These are phyloP conservation scores for Neolamprologus sp. DNA, from an alignment of 2,113 vertebrate genomes.

Conservation along the genomic window DNA sequence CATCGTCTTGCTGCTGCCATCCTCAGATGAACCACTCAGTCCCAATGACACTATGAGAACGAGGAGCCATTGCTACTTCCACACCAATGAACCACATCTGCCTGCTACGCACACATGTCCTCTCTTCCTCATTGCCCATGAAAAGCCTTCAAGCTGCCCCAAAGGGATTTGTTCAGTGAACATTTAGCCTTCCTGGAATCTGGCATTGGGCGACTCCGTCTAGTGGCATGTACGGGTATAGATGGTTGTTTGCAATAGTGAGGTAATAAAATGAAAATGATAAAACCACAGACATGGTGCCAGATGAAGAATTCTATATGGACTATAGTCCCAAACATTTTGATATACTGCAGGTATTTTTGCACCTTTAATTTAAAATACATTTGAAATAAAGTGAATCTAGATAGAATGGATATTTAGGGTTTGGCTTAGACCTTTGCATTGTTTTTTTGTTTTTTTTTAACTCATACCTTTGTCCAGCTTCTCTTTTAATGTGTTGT, in stretches of 20 bases:
- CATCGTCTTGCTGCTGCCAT: not conserved
- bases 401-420: not conserved
- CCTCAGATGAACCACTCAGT: conserved; percentile 37
- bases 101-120: not conserved
- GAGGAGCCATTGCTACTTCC: conserved; percentile 1
- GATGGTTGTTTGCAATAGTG: not conserved
- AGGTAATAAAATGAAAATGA: not conserved
- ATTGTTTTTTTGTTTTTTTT: accelerated
- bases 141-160: not conserved
- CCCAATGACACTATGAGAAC: not conserved
- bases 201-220: conserved; percentile 4
- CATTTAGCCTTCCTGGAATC: not conserved
- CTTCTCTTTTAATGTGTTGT: not conserved
- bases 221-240: conserved; percentile 10
- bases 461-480: not conserved
- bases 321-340: not conserved
- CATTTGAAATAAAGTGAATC: not conserved
- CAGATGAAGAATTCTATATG: not conserved
- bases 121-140: not conserved
- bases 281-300: not conserved
- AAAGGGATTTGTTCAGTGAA: not conserved
- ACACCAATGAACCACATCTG: conserved; percentile 37
- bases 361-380: not conserved
- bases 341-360: not conserved
- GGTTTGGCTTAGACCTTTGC: not conserved